Conservation (phyloP, 1,140 invertebrate genomes). For the Drosophila insularis region DNA sequence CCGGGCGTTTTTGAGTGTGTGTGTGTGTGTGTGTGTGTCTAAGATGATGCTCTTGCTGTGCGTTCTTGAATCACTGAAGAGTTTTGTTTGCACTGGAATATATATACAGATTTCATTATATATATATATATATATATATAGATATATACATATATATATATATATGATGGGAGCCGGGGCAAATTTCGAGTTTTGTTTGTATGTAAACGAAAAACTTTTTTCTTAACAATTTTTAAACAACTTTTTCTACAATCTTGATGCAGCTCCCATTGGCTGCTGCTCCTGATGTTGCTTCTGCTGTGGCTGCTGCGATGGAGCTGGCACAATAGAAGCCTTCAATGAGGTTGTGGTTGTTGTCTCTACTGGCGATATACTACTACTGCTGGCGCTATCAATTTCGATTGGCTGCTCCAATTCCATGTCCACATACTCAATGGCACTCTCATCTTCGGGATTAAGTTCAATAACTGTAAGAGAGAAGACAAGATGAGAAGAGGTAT, state of each 20-base stretch:
- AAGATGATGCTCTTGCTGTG: slow-evolving; percentile 43
- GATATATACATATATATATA: neutral
- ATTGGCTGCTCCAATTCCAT: slow-evolving; percentile 73
- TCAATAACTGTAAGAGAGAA: slow-evolving; percentile 58
- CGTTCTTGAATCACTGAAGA: slow-evolving; percentile 32
- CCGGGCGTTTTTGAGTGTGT: slow-evolving; percentile 43
- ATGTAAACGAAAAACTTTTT: slow-evolving; percentile 5
- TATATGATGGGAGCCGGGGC: neutral
- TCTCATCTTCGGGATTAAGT: slow-evolving; percentile 70
- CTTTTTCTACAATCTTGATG: slow-evolving; percentile 36
- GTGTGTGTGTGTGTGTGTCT: slow-evolving; percentile 24
- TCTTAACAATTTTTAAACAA: neutral
- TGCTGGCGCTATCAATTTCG: slow-evolving; percentile 60
- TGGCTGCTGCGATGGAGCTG: slow-evolving; percentile 18
- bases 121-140: neutral
- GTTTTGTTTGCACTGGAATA: neutral
- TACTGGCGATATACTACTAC: slow-evolving; percentile 55
- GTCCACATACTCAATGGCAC: slow-evolving; percentile 77
- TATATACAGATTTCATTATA: neutral
- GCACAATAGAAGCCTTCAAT: slow-evolving; percentile 43
- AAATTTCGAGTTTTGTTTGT: neutral
- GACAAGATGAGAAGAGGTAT: neutral
- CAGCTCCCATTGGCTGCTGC: slow-evolving; percentile 27
- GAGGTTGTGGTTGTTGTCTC: slow-evolving; percentile 38
- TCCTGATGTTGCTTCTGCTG: slow-evolving; percentile 26